Conservation (phyloP, 1,140 invertebrate species). For the Teleopsis dalmanni region DNA sequence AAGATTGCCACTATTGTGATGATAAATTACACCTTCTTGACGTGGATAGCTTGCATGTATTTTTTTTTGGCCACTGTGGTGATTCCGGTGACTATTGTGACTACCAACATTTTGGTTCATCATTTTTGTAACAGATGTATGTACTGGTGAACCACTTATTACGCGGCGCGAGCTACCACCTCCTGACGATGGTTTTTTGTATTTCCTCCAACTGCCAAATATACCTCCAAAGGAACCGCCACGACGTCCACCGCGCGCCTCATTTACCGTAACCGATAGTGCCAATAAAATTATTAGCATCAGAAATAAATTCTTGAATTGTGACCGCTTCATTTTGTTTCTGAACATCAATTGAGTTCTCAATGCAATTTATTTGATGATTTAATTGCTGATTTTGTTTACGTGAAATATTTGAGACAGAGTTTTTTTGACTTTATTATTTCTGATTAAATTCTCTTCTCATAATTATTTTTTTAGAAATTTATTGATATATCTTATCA, state of each 20-base stretch:
- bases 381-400: too few species aligned
- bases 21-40: too few species aligned
- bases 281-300: background rate
- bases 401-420: too few species aligned
- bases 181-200: constrained; percentile 33
- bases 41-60: too few species aligned
- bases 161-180: constrained; percentile 23
- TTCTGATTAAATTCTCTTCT: too few species aligned
- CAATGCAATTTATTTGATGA: too few species aligned
- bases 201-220: constrained; percentile 36
- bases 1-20: background rate
- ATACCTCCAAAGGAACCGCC: constrained; percentile 35
- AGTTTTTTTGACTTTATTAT: too few species aligned
- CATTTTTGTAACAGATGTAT: constrained; percentile 24
- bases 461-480: too few species aligned
- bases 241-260: constrained; percentile 33
- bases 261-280: background rate
- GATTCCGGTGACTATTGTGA: background rate
- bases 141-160: constrained; percentile 29
- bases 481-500: too few species aligned
- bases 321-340: too few species aligned
- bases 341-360: too few species aligned
- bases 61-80: background rate
- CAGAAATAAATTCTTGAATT: background rate
- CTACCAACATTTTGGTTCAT: background rate